Percentiles rank a stretch among this genome's conserved stretches.
These are phyloP conservation scores for Ahaetulla prasina DNA, from an alignment of 2,113 vertebrate genomes.

Conservation along the genomic window DNA sequence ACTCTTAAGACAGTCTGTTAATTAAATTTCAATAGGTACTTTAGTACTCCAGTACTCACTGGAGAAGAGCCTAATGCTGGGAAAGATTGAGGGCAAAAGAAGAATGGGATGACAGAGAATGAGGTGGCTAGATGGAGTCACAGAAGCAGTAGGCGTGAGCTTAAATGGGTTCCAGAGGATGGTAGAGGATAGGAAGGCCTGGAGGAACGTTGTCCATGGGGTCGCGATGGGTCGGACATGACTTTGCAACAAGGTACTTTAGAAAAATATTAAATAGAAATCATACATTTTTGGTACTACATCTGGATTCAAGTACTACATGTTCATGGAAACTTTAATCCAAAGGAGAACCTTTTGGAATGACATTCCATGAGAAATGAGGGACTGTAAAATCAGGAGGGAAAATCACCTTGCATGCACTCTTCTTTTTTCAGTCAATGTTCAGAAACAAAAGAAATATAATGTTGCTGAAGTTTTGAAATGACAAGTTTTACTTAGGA, in stretches of 20 bases:
- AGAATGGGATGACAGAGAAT: too few relatives aligned
- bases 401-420: background rate
- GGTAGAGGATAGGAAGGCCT: too few relatives aligned
- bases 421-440: background rate
- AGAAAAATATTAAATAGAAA: background rate
- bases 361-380: background rate
- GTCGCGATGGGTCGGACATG: too few relatives aligned
- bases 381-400: background rate
- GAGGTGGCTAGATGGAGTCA: too few relatives aligned
- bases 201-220: too few relatives aligned
- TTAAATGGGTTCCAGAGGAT: too few relatives aligned
- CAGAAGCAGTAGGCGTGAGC: too few relatives aligned
- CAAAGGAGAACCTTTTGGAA: background rate
- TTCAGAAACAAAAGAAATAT: background rate
- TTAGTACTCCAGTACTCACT: too few relatives aligned
- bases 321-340: background rate
- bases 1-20: background rate
- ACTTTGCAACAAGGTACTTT: too few relatives aligned
- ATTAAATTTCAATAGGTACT: background rate
- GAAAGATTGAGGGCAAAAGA: too few relatives aligned
- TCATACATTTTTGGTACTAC: background rate
- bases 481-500: background rate
- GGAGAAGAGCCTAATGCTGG: too few relatives aligned
- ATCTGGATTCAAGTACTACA: background rate
- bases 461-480: background rate